Conservation (phyloP, 1,140 invertebrate genomes). For the Cydia strobilella region DNA sequence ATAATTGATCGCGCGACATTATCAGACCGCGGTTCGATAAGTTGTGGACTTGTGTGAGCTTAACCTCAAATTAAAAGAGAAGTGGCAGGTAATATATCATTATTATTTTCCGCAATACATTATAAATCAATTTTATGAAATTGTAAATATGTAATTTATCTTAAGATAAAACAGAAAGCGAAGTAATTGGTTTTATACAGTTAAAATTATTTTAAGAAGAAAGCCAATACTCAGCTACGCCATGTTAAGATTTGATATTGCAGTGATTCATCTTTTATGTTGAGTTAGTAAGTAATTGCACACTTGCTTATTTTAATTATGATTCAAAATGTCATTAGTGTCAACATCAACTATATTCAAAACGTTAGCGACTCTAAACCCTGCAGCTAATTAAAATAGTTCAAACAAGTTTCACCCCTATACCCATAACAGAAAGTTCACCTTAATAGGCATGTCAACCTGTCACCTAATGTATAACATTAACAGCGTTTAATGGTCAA, state of each 20-base stretch:
- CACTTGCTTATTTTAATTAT: neutral
- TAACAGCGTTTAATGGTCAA: conserved; percentile 31
- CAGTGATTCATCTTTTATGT: neutral
- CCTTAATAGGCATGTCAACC: conserved; percentile 31
- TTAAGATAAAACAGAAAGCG: neutral
- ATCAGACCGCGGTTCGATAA: neutral
- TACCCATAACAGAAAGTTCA: conserved; percentile 26
- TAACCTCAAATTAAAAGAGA: conserved; percentile 21
- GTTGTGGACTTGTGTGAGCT: neutral
- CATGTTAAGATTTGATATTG: neutral
- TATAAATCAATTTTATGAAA: neutral
- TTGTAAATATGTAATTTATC: neutral
- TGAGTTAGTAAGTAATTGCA: neutral
- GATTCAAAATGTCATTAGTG: conserved; percentile 5
- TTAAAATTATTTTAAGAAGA: neutral
- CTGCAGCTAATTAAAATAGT: conserved; percentile 17
- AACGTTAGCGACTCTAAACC: neutral
- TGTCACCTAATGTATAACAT: conserved; percentile 32
- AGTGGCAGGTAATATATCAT: neutral
- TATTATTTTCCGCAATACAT: neutral
- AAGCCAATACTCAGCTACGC: neutral
- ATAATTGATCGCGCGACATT: neutral
- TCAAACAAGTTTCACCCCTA: conserved; percentile 16
- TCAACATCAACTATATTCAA: conserved; percentile 14
- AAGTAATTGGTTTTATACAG: neutral